Evolutionary conservation across 2,113 vertebrate genomes (phyloP).

Genomic region (Microcebus lehilahytsara): DNA sequence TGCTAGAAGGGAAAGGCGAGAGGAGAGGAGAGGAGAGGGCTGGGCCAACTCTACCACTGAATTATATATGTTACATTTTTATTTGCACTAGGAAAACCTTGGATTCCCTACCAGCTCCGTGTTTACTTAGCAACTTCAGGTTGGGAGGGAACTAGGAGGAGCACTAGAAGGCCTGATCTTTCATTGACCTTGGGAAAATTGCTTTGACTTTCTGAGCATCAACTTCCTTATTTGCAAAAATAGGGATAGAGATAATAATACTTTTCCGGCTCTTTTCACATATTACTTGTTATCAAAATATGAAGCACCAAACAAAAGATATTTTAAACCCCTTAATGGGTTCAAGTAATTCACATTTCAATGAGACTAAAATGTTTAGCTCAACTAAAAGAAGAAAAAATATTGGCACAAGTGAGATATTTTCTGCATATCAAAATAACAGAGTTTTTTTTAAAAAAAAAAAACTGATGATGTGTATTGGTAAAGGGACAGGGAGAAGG

Average conservation of each 20-base stretch:
- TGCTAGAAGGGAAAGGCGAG: not conserved
- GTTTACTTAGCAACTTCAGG: not conserved
- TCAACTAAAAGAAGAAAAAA: not conserved
- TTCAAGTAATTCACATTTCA: conserved; percentile 6
- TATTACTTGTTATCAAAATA: not conserved
- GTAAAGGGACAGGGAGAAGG: not conserved
- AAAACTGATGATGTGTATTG: not conserved
- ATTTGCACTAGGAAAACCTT: not conserved
- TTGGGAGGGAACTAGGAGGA: not conserved
- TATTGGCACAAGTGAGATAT: not conserved
- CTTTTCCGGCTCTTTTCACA: not conserved
- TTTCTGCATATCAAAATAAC: not conserved
- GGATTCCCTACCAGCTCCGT: not conserved
- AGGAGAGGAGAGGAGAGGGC: not conserved
- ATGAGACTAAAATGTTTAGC: not conserved
- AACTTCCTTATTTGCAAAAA: not conserved
- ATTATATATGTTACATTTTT: conserved; percentile 11
- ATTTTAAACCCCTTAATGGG: not conserved
- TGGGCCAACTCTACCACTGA: not conserved
- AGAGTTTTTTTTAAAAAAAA: not conserved
- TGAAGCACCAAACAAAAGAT: not conserved
- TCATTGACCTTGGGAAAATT: conserved; percentile 22
- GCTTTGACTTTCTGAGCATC: not conserved
- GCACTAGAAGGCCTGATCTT: not conserved
- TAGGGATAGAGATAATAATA: not conserved